These are phyloP conservation scores for Notolepis coatsorum DNA, from an alignment of 2,797 vertebrate genomes.

Conservation along the genomic window DNA sequence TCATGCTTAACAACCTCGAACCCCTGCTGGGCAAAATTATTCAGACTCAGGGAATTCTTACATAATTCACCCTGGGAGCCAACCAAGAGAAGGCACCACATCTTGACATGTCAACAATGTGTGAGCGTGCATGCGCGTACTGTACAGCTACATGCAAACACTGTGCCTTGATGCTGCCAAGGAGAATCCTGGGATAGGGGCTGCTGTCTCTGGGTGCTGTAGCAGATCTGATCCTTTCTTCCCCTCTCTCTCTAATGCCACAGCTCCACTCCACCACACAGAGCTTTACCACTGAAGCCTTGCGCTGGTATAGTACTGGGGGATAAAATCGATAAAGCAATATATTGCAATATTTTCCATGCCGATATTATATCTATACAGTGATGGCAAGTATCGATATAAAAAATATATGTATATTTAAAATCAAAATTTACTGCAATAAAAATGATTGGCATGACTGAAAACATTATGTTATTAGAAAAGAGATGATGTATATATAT, in stretches of 20 bases:
- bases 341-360: no score
- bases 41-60: slow-evolving; percentile 14
- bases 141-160: neutral
- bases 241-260: neutral
- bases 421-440: no score
- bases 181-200: slow-evolving; percentile 20
- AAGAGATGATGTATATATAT: no score
- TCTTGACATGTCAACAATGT: neutral
- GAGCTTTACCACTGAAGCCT: neutral
- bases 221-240: neutral
- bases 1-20: slow-evolving; percentile 11
- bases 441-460: no score
- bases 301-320: no score
- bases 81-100: neutral
- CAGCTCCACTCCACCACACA: neutral
- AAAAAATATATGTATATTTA: no score
- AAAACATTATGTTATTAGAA: no score
- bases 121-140: neutral
- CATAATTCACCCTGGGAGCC: slow-evolving; percentile 4
- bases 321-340: no score
- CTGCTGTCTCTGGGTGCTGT: neutral
- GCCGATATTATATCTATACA: no score
- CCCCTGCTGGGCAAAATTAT: slow-evolving; percentile 31
- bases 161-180: neutral
- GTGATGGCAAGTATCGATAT: no score